Conservation (phyloP, 2,797 vertebrate genomes). For the Aldrovandia affinis region DNA sequence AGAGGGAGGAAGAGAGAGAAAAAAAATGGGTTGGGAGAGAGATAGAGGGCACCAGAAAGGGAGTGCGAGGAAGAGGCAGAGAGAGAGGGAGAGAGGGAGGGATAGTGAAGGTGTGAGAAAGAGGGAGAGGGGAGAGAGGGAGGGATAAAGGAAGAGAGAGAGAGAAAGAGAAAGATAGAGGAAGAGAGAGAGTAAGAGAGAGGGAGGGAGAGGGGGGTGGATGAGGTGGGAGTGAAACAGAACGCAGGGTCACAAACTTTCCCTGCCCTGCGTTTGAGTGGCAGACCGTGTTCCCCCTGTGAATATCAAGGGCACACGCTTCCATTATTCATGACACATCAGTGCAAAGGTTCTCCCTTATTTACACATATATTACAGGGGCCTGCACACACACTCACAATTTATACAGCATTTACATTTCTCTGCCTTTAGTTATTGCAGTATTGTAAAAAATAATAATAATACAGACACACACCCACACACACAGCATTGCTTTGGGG, state of each 20-base stretch:
- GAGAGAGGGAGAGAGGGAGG: background rate
- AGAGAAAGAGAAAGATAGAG: background rate
- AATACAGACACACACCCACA: background rate
- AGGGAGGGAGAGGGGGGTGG: no score
- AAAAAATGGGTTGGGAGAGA: no score
- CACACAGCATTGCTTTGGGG: slow-evolving; percentile 59
- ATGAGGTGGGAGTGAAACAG: slow-evolving; percentile 50
- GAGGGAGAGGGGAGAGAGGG: background rate
- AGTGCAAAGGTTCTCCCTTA: slow-evolving; percentile 71
- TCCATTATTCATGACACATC: slow-evolving; percentile 78
- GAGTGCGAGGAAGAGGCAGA: background rate
- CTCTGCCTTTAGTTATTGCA: slow-evolving; percentile 38
- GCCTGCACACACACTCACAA: slow-evolving; percentile 57
- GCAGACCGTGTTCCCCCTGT: slow-evolving; percentile 63
- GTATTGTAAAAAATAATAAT: slow-evolving; percentile 2
- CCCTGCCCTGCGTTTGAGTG: slow-evolving; percentile 64
- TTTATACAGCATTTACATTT: slow-evolving; percentile 30
- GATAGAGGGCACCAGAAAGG: background rate
- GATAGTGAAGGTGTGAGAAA: no score
- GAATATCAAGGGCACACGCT: slow-evolving; percentile 71
- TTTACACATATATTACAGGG: slow-evolving; percentile 78
- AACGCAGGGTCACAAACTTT: slow-evolving; percentile 61
- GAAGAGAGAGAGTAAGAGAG: background rate
- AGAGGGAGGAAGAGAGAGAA: background rate
- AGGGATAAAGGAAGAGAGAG: background rate